A percentile compares a stretch with the other conserved stretches of the same genome.
phyloP scores from a whole-genome alignment of 2,888 invertebrate species.

The Gryllus longicercus region DNA sequence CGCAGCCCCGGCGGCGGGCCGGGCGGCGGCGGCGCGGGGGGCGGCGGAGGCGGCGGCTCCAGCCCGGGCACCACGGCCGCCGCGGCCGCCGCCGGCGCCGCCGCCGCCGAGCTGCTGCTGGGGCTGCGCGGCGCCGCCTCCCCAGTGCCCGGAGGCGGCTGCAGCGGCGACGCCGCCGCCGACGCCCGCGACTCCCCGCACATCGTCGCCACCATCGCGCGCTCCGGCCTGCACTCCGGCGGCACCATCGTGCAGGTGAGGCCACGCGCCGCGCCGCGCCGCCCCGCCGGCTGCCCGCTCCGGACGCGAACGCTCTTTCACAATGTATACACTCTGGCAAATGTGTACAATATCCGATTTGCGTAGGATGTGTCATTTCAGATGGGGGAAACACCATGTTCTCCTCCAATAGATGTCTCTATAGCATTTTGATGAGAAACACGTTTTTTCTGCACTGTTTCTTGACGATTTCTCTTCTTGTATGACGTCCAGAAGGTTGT shows the following conservation, averaged over 20 bases:
- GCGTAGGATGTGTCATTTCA: too few species aligned
- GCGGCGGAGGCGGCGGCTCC: conserved; percentile 27
- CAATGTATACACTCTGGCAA: too few species aligned
- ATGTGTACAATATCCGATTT: too few species aligned
- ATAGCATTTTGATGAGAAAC: too few species aligned
- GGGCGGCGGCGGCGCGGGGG: conserved; percentile 26
- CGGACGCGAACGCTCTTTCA: too few species aligned
- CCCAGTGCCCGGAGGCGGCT: conserved; percentile 48
- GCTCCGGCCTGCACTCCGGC: conserved; percentile 78
- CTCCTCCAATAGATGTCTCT: too few species aligned
- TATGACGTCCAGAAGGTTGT: too few species aligned
- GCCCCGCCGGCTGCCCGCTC: too few species aligned
- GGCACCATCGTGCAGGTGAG: conserved; percentile 58
- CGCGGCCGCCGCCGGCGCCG: conserved; percentile 35
- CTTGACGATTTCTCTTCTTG: too few species aligned
- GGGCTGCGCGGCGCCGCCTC: conserved; percentile 41
- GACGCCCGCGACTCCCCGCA: conserved; percentile 41
- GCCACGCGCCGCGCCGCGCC: conserved; percentile 19
- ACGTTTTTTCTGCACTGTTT: too few species aligned
- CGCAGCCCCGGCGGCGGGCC: conserved; percentile 20
- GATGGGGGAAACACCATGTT: too few species aligned
- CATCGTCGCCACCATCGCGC: conserved; percentile 62
- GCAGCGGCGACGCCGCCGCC: conserved; percentile 50
- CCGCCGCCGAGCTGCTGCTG: conserved; percentile 43
- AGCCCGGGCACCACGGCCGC: conserved; percentile 1